Base-by-base conservation (phyloP, 2,888 invertebrate species). In the Netelia melanura region DNA sequence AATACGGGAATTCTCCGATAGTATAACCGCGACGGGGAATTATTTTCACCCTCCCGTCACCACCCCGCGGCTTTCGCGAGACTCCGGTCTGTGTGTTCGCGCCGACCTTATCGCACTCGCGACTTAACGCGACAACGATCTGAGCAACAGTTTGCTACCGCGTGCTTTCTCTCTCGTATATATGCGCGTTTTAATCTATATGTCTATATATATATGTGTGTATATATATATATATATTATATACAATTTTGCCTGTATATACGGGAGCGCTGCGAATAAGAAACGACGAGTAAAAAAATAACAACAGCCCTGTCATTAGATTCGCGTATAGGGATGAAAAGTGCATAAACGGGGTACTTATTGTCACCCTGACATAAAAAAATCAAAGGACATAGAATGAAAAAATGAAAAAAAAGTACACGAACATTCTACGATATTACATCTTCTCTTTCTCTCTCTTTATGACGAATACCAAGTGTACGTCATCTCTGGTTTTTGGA, bases 101-200 rank as follows among this genome's bases (percentile, higher is more conserved):
- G 81, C 75, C 82, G 61, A 86, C 83, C 87, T 89, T 90, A 89
- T 91, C 90, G 87, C 83, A 62, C 74, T 85, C 79, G 79, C 74
- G 88, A 84, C 83, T 82, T 85, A 87, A 87, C 87, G 88, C 88
- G 90, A 91, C 91, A 91, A 90, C 89, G 91, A 91, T 91, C 89
- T 90, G 91, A 91, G 91, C 91, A 91, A 91, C 91, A 91, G 91
- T 91, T 91, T 91, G 91, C 86, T 72, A 83, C 81, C 83, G 80
- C 82, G 84, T 80, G 82, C 70, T 79, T 48, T 70, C 52, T 52
- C 62, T 30, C 25, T 30, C 25, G 21, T 58, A 25, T 75, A 62
- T 70, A 75, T 68, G 43, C 70, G 48, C 43, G 58, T 85, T 67
- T 75, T 82, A 76, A 85, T 82, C 70, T 65, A 82, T 76, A 80